phyloP scores from a whole-genome alignment of 2,113 vertebrate species.

The Nothoprocta pentlandii region DNA sequence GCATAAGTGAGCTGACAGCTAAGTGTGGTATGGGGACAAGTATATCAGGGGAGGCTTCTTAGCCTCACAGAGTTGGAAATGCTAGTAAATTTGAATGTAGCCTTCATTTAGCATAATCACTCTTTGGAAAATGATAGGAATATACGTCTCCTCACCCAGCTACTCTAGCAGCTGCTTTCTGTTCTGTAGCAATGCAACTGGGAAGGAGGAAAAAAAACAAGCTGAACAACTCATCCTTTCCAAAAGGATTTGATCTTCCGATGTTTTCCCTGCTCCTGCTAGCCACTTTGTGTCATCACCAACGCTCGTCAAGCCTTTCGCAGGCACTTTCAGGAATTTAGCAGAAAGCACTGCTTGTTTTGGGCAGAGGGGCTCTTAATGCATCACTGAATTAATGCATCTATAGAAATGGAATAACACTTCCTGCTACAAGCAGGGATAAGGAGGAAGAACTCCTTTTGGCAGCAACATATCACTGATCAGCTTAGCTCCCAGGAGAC shows the following conservation, averaged over 20 bases:
- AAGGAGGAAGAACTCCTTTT: neutral
- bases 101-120: neutral
- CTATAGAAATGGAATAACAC: neutral
- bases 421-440: neutral
- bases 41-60: neutral
- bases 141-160: neutral
- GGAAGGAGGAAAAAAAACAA: neutral
- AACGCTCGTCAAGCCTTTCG: neutral
- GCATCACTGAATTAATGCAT: neutral
- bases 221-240: neutral
- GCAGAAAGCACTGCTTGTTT: neutral
- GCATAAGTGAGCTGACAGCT: neutral
- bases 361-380: neutral
- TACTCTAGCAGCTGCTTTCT: neutral
- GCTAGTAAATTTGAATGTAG: neutral
- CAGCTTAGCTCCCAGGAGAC: neutral
- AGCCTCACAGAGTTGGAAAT: neutral
- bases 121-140: neutral
- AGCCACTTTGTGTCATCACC: neutral
- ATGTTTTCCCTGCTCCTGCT: neutral
- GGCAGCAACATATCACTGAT: constrained; percentile 9
- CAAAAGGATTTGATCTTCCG: neutral
- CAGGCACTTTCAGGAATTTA: neutral
- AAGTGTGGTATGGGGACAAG: neutral
- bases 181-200: neutral